These are phyloP conservation scores for Vespertilio murinus DNA, from an alignment of 2,797 vertebrate genomes.

Conservation along the genomic window DNA sequence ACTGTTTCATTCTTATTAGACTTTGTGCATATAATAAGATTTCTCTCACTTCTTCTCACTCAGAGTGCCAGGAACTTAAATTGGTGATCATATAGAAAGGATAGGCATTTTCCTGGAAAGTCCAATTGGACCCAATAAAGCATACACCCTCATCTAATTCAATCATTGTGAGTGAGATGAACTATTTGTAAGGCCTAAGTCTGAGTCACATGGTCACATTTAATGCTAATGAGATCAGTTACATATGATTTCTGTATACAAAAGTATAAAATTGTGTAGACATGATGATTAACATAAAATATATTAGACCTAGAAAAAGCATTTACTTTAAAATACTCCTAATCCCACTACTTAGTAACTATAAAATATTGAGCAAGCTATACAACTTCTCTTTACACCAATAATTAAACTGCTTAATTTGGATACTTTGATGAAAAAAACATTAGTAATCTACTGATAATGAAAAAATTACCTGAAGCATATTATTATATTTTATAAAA, in stretches of 20 bases:
- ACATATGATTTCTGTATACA: neutral
- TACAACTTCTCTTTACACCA: neutral
- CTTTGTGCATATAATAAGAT: neutral
- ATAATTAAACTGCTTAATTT: neutral
- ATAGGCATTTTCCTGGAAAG: neutral
- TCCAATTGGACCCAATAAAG: neutral
- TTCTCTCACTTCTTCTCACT: neutral
- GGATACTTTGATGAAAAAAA: neutral
- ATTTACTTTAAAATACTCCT: neutral
- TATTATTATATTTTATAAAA: neutral
- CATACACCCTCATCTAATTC: neutral
- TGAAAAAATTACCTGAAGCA: neutral
- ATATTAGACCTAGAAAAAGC: neutral
- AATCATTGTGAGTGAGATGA: neutral
- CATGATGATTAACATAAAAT: neutral
- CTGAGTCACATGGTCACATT: neutral
- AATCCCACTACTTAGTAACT: neutral
- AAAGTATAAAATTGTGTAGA: neutral
- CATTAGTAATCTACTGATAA: neutral
- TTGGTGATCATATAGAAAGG: neutral
- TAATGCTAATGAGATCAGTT: neutral
- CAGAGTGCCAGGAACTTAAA: neutral
- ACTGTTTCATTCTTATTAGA: neutral
- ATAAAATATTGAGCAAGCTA: neutral
- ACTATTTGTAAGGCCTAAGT: neutral